Evolutionary conservation across 2,888 invertebrate genomes (phyloP).

Genomic region (Catotricha subobsoleta): DNA sequence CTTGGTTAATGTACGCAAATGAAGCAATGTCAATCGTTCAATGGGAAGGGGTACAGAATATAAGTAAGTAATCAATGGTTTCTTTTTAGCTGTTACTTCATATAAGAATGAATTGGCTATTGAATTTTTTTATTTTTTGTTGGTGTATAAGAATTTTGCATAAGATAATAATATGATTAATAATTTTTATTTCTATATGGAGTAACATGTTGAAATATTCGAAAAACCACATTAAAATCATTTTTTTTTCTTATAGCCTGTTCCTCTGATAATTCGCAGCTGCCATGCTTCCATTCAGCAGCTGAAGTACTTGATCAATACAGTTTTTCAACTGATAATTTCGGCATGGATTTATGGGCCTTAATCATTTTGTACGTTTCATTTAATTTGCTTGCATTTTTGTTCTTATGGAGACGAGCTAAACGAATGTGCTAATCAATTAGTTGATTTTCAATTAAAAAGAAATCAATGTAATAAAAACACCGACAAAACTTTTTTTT

Average conservation of each 20-base stretch:
- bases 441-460: too few species aligned
- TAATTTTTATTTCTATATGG: too few species aligned
- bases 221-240: too few species aligned
- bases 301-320: slow-evolving; percentile 51
- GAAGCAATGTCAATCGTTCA: slow-evolving; percentile 68
- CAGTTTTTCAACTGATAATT: slow-evolving; percentile 45
- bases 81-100: too few species aligned
- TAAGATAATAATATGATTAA: too few species aligned
- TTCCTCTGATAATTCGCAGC: slow-evolving; percentile 34
- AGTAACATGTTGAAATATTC: too few species aligned
- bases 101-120: too few species aligned
- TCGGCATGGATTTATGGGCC: slow-evolving; percentile 45
- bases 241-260: slow-evolving; percentile 36
- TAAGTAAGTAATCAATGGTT: slow-evolving; percentile 32
- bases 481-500: too few species aligned
- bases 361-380: slow-evolving; percentile 43
- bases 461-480: too few species aligned
- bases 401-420: slow-evolving; percentile 45
- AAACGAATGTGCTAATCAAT: too few species aligned
- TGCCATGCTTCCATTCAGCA: slow-evolving; percentile 57
- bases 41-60: slow-evolving; percentile 58
- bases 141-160: too few species aligned
- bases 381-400: slow-evolving; percentile 55
- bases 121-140: too few species aligned
- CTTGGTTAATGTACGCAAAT: slow-evolving; percentile 75